Evolutionary conservation across 2,113 vertebrate genomes (phyloP), one percentile per base, ranked within the genome.

Genomic region (Herpetotheres cachinnans): DNA sequence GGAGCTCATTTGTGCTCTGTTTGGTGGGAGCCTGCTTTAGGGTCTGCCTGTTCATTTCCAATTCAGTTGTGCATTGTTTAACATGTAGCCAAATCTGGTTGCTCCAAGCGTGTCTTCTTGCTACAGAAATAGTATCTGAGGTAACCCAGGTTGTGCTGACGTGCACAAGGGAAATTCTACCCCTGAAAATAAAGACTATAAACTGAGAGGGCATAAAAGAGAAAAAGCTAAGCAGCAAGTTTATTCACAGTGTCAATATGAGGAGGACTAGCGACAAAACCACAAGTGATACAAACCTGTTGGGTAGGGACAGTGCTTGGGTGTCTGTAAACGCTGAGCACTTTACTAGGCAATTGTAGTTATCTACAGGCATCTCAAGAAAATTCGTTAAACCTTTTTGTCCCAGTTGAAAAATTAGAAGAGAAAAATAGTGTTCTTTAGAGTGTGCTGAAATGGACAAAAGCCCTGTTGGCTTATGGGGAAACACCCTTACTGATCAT

Each of bases 31-130:
- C 26, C 79, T 79, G 40, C 59, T 78, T 17, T 67, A 56, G 27
- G 24, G 24, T 26, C 32, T 1, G 1, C 1, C 0, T 17, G 3
- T 52, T 62, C 11, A 13, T 73, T 61, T 30, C 16, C 44, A 34
- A 5, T 42, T 91, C 40, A 26, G 0, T 7, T 72, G 46, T 42
- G 32, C 20, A 6, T 1, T 6, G 40, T 29, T 61, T 65, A 81
- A 77, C 44, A 1, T 8, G 17, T 13, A 70, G 59, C 70, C 46
- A 36, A 49, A 22, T 15, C 26, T 56, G 29, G 34, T 70, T 36
- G 13, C 62, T 81, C 44, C 36, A 16, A 24, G 3, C 2, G 4
- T 72, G n/a, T 42, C 32, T 7, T 32, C 0, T 36, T 58, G n/a
- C 50, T 50, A 22, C 10, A 49, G 73, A 69, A 84, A 32, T 16